These are phyloP conservation scores for Alcis repandata DNA, from an alignment of 2,888 invertebrate genomes.

Conservation along the genomic window DNA sequence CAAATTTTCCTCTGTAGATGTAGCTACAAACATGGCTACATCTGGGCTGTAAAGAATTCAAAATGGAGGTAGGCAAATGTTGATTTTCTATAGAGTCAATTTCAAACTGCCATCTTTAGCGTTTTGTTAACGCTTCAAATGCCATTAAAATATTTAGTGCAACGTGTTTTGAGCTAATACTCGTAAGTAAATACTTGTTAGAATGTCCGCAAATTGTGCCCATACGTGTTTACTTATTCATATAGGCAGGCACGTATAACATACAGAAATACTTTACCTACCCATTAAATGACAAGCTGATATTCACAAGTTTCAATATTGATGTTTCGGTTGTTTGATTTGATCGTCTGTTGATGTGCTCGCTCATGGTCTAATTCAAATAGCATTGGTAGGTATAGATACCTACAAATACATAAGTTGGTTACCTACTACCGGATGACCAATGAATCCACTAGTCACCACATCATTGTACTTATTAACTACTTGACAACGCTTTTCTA, in stretches of 20 bases:
- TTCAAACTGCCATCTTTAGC: constrained; percentile 79
- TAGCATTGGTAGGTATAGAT: not conserved
- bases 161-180: constrained; percentile 54
- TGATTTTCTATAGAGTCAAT: constrained; percentile 74
- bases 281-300: constrained; percentile 25
- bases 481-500: too few species aligned
- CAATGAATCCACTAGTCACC: not conserved
- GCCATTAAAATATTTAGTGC: constrained; percentile 70
- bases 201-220: constrained; percentile 34
- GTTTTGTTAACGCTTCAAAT: constrained; percentile 77
- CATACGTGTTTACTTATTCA: constrained; percentile 25
- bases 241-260: constrained; percentile 31
- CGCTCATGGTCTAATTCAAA: constrained; percentile 15
- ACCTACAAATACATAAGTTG: not conserved
- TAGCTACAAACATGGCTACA: constrained; percentile 51
- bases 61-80: constrained; percentile 70
- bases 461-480: not conserved
- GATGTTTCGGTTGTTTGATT: constrained; percentile 23
- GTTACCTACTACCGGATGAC: not conserved
- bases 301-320: constrained; percentile 30
- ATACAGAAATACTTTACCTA: constrained; percentile 26
- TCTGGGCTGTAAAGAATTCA: constrained; percentile 65
- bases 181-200: constrained; percentile 38
- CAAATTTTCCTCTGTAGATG: constrained; percentile 47
- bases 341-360: constrained; percentile 25